These are phyloP conservation scores for Campaea margaritaria DNA, from an alignment of 2,888 invertebrate genomes.

Conservation along the genomic window DNA sequence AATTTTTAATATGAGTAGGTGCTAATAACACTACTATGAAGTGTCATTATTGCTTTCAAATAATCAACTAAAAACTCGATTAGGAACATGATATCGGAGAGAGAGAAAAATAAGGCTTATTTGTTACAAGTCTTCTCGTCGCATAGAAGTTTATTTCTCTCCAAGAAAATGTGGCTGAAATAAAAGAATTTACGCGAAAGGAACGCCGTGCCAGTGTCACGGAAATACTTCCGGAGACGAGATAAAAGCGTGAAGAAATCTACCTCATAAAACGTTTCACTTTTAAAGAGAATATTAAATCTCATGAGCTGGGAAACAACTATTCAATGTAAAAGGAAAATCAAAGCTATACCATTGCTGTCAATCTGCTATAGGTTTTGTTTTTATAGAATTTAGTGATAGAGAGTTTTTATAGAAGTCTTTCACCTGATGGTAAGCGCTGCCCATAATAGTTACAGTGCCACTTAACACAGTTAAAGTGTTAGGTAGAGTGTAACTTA, in stretches of 20 bases:
- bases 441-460: too few relatives aligned
- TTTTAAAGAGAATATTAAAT: constrained; percentile 25
- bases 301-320: neutral
- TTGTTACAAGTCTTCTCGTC: constrained; percentile 11
- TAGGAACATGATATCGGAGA: neutral
- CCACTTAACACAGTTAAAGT: too few relatives aligned
- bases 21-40: too few relatives aligned
- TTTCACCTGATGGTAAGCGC: too few relatives aligned
- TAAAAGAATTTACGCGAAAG: constrained; percentile 31
- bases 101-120: constrained; percentile 16
- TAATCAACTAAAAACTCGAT: too few relatives aligned
- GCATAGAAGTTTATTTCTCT: constrained; percentile 19
- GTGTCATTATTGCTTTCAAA: too few relatives aligned
- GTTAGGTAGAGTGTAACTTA: too few relatives aligned
- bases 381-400: too few relatives aligned
- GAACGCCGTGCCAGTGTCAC: constrained; percentile 16
- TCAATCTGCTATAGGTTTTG: too few relatives aligned
- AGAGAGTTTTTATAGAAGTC: too few relatives aligned
- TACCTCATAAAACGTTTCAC: constrained; percentile 30
- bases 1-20: too few relatives aligned
- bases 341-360: too few relatives aligned
- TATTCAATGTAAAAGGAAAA: neutral
- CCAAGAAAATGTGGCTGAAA: constrained; percentile 23
- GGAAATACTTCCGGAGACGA: constrained; percentile 26
- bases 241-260: constrained; percentile 28